These are phyloP conservation scores for Xylota segnis DNA, from an alignment of 2,888 invertebrate genomes.

Conservation along the genomic window DNA sequence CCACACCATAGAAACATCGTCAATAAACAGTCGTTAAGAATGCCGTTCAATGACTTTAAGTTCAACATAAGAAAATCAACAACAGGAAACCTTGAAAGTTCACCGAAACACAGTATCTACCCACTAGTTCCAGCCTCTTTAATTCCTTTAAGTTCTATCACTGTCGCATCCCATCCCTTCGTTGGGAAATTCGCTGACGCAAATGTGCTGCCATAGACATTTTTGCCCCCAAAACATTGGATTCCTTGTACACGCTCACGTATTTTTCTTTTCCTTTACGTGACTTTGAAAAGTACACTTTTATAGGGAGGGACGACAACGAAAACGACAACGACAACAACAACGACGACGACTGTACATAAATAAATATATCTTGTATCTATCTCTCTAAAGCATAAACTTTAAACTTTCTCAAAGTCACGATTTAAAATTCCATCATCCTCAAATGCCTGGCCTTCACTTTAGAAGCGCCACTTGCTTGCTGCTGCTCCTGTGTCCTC, in stretches of 20 bases:
- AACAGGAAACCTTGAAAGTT: no score
- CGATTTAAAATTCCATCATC: slow-evolving; percentile 35
- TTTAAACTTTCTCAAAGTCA: slow-evolving; percentile 44
- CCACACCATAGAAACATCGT: no score
- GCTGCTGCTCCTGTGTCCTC: slow-evolving; percentile 2
- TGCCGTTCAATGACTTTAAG: no score
- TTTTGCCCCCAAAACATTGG: not conserved
- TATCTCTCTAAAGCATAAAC: slow-evolving; percentile 4
- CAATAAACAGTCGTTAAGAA: no score
- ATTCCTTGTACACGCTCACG: not conserved
- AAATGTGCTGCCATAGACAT: slow-evolving; percentile 2
- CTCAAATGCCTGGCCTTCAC: slow-evolving; percentile 16
- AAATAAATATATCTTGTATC: slow-evolving; percentile 4
- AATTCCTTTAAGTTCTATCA: slow-evolving; percentile 4
- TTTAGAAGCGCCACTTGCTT: slow-evolving; percentile 13
- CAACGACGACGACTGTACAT: no score
- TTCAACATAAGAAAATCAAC: no score
- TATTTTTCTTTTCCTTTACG: slow-evolving; percentile 13
- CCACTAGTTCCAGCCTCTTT: not conserved
- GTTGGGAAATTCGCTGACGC: not conserved
- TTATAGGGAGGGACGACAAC: not conserved
- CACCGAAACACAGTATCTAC: not conserved
- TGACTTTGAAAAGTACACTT: slow-evolving; percentile 6
- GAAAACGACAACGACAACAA: no score
- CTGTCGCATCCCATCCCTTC: no score